Evolutionary conservation across 1,140 invertebrate species (phyloP), one percentile per base, ranked within the genome.

Genomic region (Brachionus calyciflorus): DNA sequence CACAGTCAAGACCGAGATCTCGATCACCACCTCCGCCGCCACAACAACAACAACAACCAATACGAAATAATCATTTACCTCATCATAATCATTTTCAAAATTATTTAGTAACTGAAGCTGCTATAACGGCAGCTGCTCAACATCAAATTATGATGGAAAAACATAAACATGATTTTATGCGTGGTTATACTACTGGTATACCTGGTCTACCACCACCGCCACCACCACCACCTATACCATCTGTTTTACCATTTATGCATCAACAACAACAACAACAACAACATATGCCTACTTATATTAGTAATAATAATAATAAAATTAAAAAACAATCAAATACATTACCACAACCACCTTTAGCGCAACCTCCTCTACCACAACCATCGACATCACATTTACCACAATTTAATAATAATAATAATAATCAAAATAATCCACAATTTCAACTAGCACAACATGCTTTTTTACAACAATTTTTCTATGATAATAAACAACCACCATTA

Each of bases 101-200:
- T 33, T 55, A 49, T n/a, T 14, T 73, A 19, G 30, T 33, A 0
- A 73, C 69, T 5, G 69, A 73, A 37, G 69, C 69, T 7, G 69
- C 69, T 7, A 51, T 73, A 4, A 73, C 51, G 3, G 69, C 69
- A 7, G 69, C 69, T 7, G 69, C 69, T 30, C 40, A 70, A 21
- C 69, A 73, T 5, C 69, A 73, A 2, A 7, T 51, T 4, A 40
- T 73, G 28, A 51, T 73, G 46, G 69, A 73, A 26, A 73, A 73
- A 28, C 51, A 73, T 30, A 10, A 46, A 1, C 69, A 73, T 9
- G 69, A 73, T 30, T 44, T 69, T 37, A 46, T 69, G 41, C 37
- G 65, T 14, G 10, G 30, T 26, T 5, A 7, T 17, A 6, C 7
- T 9, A 24, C 51, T 0, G 14, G 2, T 21, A 53, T 21, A 21